phyloP scores from a whole-genome alignment of 2,113 vertebrate genomes.

The Carollia perspicillata region DNA sequence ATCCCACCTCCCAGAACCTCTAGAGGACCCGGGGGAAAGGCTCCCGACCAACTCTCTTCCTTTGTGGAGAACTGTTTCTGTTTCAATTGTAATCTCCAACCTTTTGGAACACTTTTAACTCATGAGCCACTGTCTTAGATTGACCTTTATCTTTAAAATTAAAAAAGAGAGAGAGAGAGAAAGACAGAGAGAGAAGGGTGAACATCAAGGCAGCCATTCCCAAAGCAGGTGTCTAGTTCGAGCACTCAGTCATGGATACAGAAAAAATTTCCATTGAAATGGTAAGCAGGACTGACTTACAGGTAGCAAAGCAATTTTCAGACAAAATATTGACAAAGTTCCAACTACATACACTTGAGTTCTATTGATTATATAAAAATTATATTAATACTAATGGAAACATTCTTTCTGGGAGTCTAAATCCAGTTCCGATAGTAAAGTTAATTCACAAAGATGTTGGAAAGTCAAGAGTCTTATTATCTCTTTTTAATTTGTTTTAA shows the following conservation, averaged over 20 bases:
- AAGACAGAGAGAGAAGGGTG: not conserved
- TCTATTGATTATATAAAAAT: not conserved
- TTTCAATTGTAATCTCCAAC: not conserved
- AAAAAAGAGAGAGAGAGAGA: not conserved
- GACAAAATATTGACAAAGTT: not conserved
- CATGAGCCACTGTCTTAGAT: not conserved
- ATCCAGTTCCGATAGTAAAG: not conserved
- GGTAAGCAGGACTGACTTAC: not conserved
- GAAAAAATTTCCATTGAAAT: not conserved
- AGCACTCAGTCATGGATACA: not conserved
- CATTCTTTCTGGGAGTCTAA: not conserved
- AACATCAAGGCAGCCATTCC: slow-evolving; percentile 24
- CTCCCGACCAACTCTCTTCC: not conserved
- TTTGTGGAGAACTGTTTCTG: not conserved
- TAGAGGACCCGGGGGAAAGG: not conserved
- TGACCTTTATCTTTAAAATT: slow-evolving; percentile 49
- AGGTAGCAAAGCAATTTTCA: not conserved
- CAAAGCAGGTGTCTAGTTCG: not conserved
- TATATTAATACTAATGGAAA: not conserved
- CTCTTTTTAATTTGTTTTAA: not conserved
- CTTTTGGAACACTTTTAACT: slow-evolving; percentile 32
- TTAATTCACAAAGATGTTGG: not conserved
- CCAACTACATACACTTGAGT: not conserved
- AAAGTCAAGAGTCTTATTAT: not conserved
- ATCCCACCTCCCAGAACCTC: not conserved